Base-by-base conservation (phyloP, 2,113 vertebrate species). In the Bambusicola thoracicus region DNA sequence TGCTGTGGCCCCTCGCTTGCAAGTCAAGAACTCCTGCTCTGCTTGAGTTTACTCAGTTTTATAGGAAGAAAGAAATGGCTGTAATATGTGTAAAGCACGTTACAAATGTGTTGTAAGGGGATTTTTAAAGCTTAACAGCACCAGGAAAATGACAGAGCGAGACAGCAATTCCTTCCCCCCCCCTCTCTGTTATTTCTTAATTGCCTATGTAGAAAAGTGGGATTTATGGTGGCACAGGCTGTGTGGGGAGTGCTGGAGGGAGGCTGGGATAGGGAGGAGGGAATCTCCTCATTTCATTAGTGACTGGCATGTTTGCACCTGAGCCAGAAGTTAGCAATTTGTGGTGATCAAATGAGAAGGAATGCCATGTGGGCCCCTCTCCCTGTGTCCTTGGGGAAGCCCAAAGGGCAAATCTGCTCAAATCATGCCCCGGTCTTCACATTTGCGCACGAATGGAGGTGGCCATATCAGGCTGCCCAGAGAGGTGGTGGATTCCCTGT, bases 31-130 rank as follows among this genome's bases (percentile, higher is more conserved):
- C 68, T 80, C 61, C 53, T 91, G 76, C 41, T 59, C 8, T 2
- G 59, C 83, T 66, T 19, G 53, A 82, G 63, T 85, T 89, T 62
- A 44, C 75, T 67, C 38, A 34, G 44, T 91, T 90, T 77, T 90
- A 77, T 41, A 80, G 91, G 70, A 48, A 67, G 85, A 79, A 92
- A 66, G 44, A 48, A 85, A 91, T 48, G n/a, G 63, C 30, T 49
- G 58, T 17, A 85, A 91, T 55, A 55, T 8, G 16, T 32, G 29
- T 81, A 85, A 95, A 94, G 21, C 32, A 46, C 22, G 24, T 65
- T 74, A 40, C 38, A 48, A 36, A 10, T 0, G 1, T 68, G 25
- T 61, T 87, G 49, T 21, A 67, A 87, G 38, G 68, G 73, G 66
- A n/a, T 84, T 36, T 84, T 82, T 77, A 85, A 87, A 85, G 40